Percentiles rank a stretch among this genome's conserved stretches.
phyloP scores from a whole-genome alignment of 2,797 vertebrate genomes.

The Leuciscus waleckii region DNA sequence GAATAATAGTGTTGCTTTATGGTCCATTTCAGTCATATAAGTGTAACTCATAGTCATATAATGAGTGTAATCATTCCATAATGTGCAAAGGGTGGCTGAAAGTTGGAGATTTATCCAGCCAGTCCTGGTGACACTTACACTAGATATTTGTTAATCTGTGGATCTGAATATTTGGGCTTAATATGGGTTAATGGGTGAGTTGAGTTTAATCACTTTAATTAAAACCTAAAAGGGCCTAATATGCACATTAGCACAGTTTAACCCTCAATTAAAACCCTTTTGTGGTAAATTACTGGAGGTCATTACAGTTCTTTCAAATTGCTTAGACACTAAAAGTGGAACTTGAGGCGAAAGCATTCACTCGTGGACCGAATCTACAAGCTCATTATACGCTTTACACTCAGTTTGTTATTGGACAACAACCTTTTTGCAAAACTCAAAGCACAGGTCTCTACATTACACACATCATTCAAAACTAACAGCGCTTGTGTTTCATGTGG shows the following conservation, averaged over 20 bases:
- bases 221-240: not conserved
- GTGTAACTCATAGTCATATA: not conserved
- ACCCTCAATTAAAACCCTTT: not conserved
- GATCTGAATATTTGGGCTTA: not conserved
- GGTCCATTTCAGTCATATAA: not conserved
- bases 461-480: too few species aligned
- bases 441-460: too few species aligned
- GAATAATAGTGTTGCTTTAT: not conserved
- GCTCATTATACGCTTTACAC: too few species aligned
- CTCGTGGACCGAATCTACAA: too few species aligned
- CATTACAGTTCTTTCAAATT: too few species aligned
- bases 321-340: too few species aligned
- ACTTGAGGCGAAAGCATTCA: too few species aligned
- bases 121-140: not conserved
- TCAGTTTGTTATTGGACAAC: too few species aligned
- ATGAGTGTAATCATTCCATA: not conserved
- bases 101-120: not conserved
- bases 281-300: not conserved
- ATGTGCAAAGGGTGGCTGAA: not conserved
- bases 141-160: not conserved
- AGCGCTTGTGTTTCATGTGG: too few species aligned
- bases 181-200: not conserved
- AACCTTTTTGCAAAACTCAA: too few species aligned
- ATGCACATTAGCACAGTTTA: not conserved
- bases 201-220: not conserved